phyloP scores from a whole-genome alignment of 2,797 vertebrate genomes.

The Chelon labrosus region DNA sequence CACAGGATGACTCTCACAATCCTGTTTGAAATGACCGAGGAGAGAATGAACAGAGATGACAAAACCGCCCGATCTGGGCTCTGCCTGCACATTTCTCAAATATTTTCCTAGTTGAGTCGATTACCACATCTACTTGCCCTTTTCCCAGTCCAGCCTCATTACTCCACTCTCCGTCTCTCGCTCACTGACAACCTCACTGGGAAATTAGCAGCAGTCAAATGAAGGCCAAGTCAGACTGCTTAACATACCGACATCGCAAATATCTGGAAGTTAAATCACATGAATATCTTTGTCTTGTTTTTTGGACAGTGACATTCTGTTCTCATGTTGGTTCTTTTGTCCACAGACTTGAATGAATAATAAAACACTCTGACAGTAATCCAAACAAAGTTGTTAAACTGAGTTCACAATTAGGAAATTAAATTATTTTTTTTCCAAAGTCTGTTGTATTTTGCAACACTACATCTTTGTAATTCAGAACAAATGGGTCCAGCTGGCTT shows the following conservation, averaged over 20 bases:
- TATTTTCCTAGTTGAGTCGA: conserved; percentile 82
- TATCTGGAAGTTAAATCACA: not conserved
- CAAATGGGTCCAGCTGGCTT: not conserved
- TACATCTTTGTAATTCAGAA: not conserved
- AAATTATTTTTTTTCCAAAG: not conserved
- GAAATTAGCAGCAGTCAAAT: conserved; percentile 32
- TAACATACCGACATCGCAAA: conserved; percentile 12
- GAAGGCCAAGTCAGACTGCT: conserved; percentile 21
- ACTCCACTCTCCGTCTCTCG: conserved; percentile 17
- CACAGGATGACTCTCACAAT: conserved; percentile 36
- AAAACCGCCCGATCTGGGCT: conserved; percentile 73
- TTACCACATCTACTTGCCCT: conserved; percentile 73
- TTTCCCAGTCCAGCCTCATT: conserved; percentile 26
- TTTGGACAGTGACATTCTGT: not conserved
- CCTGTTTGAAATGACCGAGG: conserved; percentile 46
- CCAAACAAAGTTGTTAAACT: not conserved
- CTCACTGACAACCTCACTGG: conserved; percentile 12
- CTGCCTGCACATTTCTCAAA: conserved; percentile 78
- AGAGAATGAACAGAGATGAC: conserved; percentile 68
- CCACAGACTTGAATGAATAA: not conserved
- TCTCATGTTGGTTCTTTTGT: no score
- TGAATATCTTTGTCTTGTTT: not conserved
- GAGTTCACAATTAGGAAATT: not conserved
- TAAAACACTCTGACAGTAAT: not conserved
- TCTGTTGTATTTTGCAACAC: not conserved